Evolutionary conservation across 2,113 vertebrate genomes (phyloP), one percentile per base, ranked within the genome.

Genomic region (Megatriorchis doriae): DNA sequence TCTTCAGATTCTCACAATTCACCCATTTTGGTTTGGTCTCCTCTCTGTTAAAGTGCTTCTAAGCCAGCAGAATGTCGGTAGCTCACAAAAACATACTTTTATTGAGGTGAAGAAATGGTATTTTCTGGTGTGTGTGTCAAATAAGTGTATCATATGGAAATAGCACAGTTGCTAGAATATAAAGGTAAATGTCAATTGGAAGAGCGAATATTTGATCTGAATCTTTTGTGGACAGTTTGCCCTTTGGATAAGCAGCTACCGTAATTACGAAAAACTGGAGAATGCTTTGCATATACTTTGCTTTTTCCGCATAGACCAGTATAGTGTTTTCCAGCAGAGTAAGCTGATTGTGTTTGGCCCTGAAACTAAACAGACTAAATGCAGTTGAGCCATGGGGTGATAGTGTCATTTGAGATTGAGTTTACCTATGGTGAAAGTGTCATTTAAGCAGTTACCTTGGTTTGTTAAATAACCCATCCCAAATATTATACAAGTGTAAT

Each of bases 161-260:
- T 31, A 91, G 75, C 75, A 90, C 27, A 42, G 23, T 42, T 79
- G 79, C 65, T 73, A 65, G 88, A 87, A 81, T 71, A 85, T 50
- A 77, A 96, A 97, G 48, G 55, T 79, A 96, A 93, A 94, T 75
- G 96, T 94, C 96, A 96, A 31, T 81, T 89, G 82, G 66, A 93
- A 94, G 25, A 61, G 63, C 82, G 32, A 82, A 75, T 53, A 94
- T 80, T 96, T 94, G 62, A 82, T 93, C 77, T 92, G 82, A 94
- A 95, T 95, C 68, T 89, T 82, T 34, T 48, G 23, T 95, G 61
- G 86, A 96, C 38, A 91, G 50, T 81, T 96, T 93, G 93, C 82
- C 63, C 96, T 92, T 90, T 94, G 45, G 87, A 78, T 42, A 93
- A 82, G 75, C 66, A 90, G 56, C 78, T 77, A 34, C 27, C 72